A percentile compares a stretch with the other conserved stretches of the same genome.
phyloP scores from a whole-genome alignment of 2,888 invertebrate species.

The Trichogramma evanescens region DNA sequence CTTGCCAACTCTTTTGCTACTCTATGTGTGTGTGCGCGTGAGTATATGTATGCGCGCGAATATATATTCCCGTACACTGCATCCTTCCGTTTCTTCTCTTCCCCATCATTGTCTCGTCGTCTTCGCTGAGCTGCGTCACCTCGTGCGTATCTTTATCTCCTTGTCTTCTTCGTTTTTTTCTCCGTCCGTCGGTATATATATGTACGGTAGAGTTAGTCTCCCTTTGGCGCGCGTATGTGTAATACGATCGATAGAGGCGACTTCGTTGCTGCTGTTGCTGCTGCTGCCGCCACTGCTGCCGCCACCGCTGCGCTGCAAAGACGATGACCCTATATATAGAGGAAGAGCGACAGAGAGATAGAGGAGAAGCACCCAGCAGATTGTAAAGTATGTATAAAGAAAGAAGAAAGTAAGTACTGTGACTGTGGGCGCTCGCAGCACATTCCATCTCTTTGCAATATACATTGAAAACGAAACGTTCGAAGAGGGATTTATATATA shows the following conservation, averaged over 20 bases:
- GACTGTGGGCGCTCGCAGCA: too few species aligned
- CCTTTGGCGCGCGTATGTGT: not conserved
- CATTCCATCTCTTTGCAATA: too few species aligned
- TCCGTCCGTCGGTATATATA: not conserved
- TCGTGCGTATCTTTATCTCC: not conserved
- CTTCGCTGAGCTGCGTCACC: too few species aligned
- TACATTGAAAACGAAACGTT: too few species aligned
- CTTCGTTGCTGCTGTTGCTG: not conserved
- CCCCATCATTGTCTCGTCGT: not conserved
- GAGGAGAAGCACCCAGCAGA: constrained; percentile 7
- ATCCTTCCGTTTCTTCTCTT: not conserved
- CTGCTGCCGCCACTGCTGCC: not conserved
- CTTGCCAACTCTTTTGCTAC: too few species aligned
- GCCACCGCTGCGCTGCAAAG: not conserved
- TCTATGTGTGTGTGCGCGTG: too few species aligned
- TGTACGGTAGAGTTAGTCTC: not conserved
- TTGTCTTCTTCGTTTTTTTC: not conserved
- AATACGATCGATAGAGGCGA: constrained; percentile 9
- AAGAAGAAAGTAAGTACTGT: too few species aligned
- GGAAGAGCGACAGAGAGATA: constrained; percentile 24
- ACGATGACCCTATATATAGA: constrained; percentile 11
- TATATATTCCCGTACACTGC: too few species aligned
- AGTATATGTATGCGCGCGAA: too few species aligned
- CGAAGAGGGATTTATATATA: too few species aligned
- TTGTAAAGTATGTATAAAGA: constrained; percentile 11